Percentiles rank a stretch among this genome's conserved stretches.
These are phyloP conservation scores for Peromyscus leucopus DNA, from an alignment of 2,113 vertebrate species.

Conservation along the genomic window DNA sequence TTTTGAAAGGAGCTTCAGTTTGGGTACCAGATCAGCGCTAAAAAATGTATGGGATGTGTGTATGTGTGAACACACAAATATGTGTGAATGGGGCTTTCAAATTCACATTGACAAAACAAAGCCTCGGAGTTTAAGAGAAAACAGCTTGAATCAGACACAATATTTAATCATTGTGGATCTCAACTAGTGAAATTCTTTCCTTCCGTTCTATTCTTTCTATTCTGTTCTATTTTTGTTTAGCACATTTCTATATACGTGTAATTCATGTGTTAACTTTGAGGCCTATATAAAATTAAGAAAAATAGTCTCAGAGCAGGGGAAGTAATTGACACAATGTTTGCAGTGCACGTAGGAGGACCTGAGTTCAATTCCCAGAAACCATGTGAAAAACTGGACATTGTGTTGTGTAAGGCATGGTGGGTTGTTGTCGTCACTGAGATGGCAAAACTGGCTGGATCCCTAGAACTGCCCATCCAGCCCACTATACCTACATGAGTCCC, in stretches of 20 bases:
- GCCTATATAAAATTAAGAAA: background rate
- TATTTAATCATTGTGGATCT: background rate
- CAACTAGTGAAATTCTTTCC: background rate
- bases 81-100: background rate
- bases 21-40: background rate
- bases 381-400: background rate
- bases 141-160: background rate
- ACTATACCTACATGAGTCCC: background rate
- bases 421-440: background rate
- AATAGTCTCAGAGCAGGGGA: background rate
- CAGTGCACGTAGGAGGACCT: too few species aligned
- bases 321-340: background rate
- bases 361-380: too few species aligned
- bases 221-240: background rate
- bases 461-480: background rate
- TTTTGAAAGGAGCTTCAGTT: constrained; percentile 41
- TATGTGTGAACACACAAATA: background rate
- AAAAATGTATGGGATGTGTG: background rate
- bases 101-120: background rate
- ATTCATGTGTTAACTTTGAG: background rate
- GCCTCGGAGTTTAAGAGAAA: background rate
- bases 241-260: background rate
- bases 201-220: background rate
- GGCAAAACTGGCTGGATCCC: background rate
- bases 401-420: background rate